Evolutionary conservation across 2,888 invertebrate species (phyloP).

Genomic region (Achlya flavicornis): DNA sequence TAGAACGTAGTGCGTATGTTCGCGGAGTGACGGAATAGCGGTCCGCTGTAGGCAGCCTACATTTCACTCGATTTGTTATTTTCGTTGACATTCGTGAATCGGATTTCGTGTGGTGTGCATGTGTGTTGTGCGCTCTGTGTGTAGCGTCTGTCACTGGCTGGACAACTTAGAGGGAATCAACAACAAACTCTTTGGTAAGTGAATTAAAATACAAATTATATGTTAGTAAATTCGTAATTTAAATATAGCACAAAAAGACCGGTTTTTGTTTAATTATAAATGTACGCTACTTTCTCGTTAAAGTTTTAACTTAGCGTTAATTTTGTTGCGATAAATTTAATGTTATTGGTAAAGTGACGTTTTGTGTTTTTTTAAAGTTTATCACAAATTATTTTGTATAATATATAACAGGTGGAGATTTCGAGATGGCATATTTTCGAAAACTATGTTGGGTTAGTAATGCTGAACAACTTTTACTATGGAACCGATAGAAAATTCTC

Average conservation of each 20-base stretch:
- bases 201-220: background rate
- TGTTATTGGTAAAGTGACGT: too few relatives aligned
- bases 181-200: background rate
- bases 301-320: too few relatives aligned
- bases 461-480: too few relatives aligned
- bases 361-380: too few relatives aligned
- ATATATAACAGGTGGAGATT: too few relatives aligned
- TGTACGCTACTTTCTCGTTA: background rate
- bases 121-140: background rate
- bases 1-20: background rate
- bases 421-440: too few relatives aligned
- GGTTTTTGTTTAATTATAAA: background rate
- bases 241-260: background rate
- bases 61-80: background rate
- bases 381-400: too few relatives aligned
- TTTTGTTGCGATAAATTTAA: too few relatives aligned
- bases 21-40: background rate
- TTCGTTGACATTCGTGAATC: background rate
- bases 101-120: background rate
- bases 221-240: too few relatives aligned
- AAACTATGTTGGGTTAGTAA: too few relatives aligned
- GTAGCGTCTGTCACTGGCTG: background rate
- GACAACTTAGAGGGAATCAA: background rate
- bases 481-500: too few relatives aligned
- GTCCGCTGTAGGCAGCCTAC: constrained; percentile 4